phyloP scores from a whole-genome alignment of 1,140 invertebrate species.

The Ooceraea biroi region DNA sequence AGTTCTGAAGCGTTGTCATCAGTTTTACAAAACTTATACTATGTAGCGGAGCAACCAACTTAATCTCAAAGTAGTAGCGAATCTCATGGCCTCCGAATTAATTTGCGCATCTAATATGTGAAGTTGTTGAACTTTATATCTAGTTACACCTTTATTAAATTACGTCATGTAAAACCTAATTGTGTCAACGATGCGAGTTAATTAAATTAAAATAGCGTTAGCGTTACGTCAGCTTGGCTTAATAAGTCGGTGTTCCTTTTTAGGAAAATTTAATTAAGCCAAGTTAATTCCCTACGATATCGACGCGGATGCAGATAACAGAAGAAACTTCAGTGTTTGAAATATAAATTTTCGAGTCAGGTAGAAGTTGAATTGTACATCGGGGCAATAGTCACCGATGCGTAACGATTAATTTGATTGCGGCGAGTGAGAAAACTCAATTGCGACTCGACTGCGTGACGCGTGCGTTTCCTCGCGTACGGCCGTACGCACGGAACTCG shows the following conservation, averaged over 20 bases:
- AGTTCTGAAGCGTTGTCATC: too few relatives aligned
- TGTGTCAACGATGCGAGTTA: slow-evolving; percentile 8
- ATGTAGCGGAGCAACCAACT: too few relatives aligned
- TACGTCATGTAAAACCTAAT: background rate
- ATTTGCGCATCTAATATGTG: too few relatives aligned
- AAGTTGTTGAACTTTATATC: background rate
- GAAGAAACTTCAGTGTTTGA: background rate
- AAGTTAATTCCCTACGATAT: background rate
- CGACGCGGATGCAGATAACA: too few relatives aligned
- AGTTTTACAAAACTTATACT: too few relatives aligned
- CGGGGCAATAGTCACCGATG: background rate
- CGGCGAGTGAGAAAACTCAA: background rate
- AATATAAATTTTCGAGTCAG: background rate
- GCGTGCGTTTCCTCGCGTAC: background rate
- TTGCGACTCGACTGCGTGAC: slow-evolving; percentile 8
- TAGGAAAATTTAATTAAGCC: slow-evolving; percentile 8
- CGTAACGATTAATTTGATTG: slow-evolving; percentile 18
- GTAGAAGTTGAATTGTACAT: too few relatives aligned
- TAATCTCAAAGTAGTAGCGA: too few relatives aligned
- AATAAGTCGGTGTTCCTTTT: background rate
- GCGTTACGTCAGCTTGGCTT: background rate
- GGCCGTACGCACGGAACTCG: background rate
- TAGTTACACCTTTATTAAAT: background rate
- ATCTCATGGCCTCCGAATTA: too few relatives aligned
- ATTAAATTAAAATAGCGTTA: background rate